Conservation (phyloP, 2,113 vertebrate genomes). For the Phainopepla nitens region DNA sequence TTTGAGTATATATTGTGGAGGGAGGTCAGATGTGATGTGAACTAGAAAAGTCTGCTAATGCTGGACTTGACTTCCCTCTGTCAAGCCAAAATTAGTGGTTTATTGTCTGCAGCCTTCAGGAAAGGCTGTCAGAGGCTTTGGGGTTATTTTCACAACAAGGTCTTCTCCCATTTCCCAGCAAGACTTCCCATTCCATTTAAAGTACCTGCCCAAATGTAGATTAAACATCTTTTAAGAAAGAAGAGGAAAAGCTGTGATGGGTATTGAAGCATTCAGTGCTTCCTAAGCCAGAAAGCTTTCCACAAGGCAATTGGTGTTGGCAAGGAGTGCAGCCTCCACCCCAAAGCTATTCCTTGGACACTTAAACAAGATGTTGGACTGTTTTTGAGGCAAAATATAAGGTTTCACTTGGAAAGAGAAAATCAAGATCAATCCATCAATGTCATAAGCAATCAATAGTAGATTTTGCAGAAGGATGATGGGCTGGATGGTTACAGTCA, state of each 20-base stretch:
- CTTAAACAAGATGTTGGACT: conserved; percentile 35
- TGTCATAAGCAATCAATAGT: background rate
- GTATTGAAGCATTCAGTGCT: conserved; percentile 6
- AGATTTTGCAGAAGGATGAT: background rate
- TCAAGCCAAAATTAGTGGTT: background rate
- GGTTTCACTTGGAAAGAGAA: conserved; percentile 34
- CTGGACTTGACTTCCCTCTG: conserved; percentile 4
- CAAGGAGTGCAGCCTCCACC: conserved; percentile 29
- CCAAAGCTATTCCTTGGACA: conserved; percentile 15
- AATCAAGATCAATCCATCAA: conserved; percentile 16
- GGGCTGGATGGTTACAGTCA: background rate
- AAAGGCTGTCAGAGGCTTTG: background rate
- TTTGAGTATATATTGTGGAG: conserved; percentile 10
- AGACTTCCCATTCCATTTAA: background rate
- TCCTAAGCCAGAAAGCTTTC: conserved; percentile 45
- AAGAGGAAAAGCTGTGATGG: background rate
- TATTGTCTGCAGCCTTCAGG: background rate
- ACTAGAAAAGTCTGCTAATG: background rate
- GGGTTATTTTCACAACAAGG: background rate
- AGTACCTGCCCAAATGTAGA: background rate
- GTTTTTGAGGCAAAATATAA: conserved; percentile 7
- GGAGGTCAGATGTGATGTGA: conserved; percentile 34
- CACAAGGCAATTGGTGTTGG: conserved; percentile 40
- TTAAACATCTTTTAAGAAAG: background rate
- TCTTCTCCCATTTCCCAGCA: background rate